phyloP scores from a whole-genome alignment of 1,140 invertebrate species.

The Penaeus chinensis region DNA sequence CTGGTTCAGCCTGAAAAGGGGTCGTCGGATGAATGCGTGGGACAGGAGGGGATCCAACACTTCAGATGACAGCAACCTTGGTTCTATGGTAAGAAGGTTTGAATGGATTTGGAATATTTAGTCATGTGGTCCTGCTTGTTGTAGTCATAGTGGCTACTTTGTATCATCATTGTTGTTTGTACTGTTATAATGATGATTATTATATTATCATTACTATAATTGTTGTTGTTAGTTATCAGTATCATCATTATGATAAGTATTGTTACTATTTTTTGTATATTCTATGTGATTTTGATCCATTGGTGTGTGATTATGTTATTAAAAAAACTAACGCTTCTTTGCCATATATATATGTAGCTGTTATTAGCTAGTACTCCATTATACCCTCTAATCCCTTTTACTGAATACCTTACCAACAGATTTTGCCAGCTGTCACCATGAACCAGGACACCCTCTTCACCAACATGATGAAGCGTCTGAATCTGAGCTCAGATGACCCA shows the following conservation, averaged over 20 bases:
- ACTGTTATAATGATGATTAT: no score
- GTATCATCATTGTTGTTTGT: no score
- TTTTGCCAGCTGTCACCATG: slow-evolving; percentile 53
- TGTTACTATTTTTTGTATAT: no score
- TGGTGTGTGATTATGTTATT: no score
- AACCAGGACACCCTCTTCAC: slow-evolving; percentile 53
- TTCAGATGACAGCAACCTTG: slow-evolving; percentile 58
- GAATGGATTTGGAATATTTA: not conserved
- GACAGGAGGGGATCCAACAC: slow-evolving; percentile 55
- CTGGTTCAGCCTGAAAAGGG: slow-evolving; percentile 50
- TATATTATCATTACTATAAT: no score
- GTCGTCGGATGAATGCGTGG: slow-evolving; percentile 45
- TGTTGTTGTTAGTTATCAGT: no score
- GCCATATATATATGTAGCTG: slow-evolving; percentile 42
- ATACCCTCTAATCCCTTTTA: no score
- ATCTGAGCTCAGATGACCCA: slow-evolving; percentile 54
- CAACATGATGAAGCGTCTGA: slow-evolving; percentile 58
- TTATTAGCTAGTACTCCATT: slow-evolving; percentile 3
- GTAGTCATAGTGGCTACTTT: no score
- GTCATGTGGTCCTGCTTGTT: no score
- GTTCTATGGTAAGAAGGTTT: slow-evolving; percentile 50
- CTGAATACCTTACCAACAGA: slow-evolving; percentile 26
- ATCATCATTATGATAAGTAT: no score
- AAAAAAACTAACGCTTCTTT: not conserved
- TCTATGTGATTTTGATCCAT: not conserved